Base-by-base conservation (phyloP, 2,113 vertebrate genomes). In the Microcebus jonahi region DNA sequence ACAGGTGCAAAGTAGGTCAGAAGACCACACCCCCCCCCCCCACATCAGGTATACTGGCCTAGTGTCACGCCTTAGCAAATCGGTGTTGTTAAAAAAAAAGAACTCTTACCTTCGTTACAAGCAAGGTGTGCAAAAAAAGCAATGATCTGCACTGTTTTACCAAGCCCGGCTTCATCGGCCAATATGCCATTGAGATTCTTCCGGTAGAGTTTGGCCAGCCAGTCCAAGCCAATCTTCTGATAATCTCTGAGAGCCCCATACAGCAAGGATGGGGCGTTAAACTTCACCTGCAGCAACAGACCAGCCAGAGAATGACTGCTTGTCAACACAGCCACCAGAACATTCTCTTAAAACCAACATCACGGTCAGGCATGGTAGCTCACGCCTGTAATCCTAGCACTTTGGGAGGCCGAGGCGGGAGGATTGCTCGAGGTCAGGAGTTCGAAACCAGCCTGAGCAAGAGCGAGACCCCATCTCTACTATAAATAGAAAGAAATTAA, bases 101-200 rank as follows among this genome's bases (percentile, higher is more conserved):
- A 25, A 70, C 42, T 39, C 96, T 92, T 91, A 99, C 99, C 99
- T 97, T 99, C 99, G 48, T 99, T 99, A 53, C 99, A 99, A 18
- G 99, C 99, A 7, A 99, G 97, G 90, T 99, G 99, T 20, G 99
- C 99, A 97, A 99, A 98, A 87, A 99, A 99, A 68, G 99, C 99
- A 91, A 99, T 99, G 3, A 99, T 99, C 97, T 99, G 99, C 18
- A 99, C 98, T 0, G 99, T 99, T 95, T 99, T 99, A 25, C 99
- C 99, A 25, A 98, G 98, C 8, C 99, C 99, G 0, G 99, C 98
- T 96, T 99, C 99, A 59, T 99, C 99, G 4, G 99, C 99, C 81
- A 99, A 97, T 70, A 99, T 99, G 61, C 99, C 99, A 50, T 99
- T 99, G 90, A 99, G 99, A 87, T 98, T 99, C 97, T 99, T 99